A percentile compares a stretch with the other conserved stretches of the same genome.
These are phyloP conservation scores for Gryon sp. DNA, from an alignment of 1,140 invertebrate genomes.

Conservation along the genomic window DNA sequence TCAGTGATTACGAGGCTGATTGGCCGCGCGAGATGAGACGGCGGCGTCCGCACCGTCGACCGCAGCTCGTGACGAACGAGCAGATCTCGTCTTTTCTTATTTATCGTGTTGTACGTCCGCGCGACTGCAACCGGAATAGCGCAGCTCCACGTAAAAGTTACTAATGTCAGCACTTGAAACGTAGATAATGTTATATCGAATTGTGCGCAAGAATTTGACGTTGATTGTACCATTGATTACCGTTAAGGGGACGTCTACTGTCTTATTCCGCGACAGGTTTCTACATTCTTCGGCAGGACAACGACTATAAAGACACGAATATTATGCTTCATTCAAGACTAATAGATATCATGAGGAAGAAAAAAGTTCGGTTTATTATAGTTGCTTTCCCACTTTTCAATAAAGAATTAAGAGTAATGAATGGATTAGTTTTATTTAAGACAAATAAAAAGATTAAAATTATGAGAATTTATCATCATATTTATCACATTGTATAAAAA, in stretches of 20 bases:
- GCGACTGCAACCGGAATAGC: constrained; percentile 66
- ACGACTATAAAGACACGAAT: constrained; percentile 12
- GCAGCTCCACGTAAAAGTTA: constrained; percentile 25
- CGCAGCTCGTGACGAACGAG: constrained; percentile 68
- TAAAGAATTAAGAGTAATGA: too few relatives aligned
- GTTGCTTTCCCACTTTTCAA: too few relatives aligned
- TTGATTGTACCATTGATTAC: constrained; percentile 57
- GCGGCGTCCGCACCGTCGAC: constrained; percentile 68
- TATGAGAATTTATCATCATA: too few relatives aligned
- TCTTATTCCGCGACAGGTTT: constrained; percentile 31
- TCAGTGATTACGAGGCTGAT: constrained; percentile 70
- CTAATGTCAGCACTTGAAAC: constrained; percentile 48
- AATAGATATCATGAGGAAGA: too few relatives aligned
- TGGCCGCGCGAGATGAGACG: constrained; percentile 70
- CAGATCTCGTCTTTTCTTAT: constrained; percentile 69
- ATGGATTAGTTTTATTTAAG: too few relatives aligned
- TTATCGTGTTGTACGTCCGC: constrained; percentile 68
- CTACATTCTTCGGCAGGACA: constrained; percentile 12
- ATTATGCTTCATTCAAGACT: too few relatives aligned
- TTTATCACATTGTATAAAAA: too few relatives aligned
- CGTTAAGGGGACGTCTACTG: constrained; percentile 51
- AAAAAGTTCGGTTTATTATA: too few relatives aligned
- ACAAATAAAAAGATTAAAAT: too few relatives aligned
- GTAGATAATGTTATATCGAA: constrained; percentile 57
- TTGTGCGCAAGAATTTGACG: constrained; percentile 48